Evolutionary conservation across 2,113 vertebrate species (phyloP).

Genomic region (Tor tambroides): DNA sequence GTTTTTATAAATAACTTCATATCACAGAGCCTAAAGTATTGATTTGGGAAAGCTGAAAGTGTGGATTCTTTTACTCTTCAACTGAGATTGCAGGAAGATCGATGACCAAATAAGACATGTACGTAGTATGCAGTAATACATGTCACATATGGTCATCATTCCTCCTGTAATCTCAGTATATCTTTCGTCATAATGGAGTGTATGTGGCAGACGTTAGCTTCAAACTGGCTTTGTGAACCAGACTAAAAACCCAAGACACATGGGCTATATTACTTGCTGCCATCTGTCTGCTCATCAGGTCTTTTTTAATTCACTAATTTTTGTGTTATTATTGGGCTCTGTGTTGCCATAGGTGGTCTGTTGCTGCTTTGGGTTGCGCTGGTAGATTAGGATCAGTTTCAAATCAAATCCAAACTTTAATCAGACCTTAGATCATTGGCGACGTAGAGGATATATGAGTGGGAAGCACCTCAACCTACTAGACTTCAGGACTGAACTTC

Average conservation of each 20-base stretch:
- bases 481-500: neutral
- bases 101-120: neutral
- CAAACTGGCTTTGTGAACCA: neutral
- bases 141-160: neutral
- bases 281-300: conserved; percentile 11
- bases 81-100: neutral
- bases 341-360: conserved; percentile 3
- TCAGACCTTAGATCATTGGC: neutral
- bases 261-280: neutral
- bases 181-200: neutral
- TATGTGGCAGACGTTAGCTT: neutral
- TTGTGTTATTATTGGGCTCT: conserved; percentile 25
- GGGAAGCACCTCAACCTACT: neutral
- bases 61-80: neutral
- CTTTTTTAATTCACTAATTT: conserved; percentile 44
- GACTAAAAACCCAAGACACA: neutral
- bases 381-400: neutral
- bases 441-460: neutral
- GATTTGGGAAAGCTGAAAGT: conserved; percentile 9
- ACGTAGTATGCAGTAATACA: neutral
- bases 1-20: neutral
- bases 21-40: conserved; percentile 10
- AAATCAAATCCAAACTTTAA: neutral
- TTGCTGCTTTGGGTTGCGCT: neutral
- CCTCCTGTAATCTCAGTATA: neutral